A percentile compares a stretch with the other conserved stretches of the same genome.
Conservation (phyloP, 2,888 invertebrate species). For the Nemotelus pantherinus region DNA sequence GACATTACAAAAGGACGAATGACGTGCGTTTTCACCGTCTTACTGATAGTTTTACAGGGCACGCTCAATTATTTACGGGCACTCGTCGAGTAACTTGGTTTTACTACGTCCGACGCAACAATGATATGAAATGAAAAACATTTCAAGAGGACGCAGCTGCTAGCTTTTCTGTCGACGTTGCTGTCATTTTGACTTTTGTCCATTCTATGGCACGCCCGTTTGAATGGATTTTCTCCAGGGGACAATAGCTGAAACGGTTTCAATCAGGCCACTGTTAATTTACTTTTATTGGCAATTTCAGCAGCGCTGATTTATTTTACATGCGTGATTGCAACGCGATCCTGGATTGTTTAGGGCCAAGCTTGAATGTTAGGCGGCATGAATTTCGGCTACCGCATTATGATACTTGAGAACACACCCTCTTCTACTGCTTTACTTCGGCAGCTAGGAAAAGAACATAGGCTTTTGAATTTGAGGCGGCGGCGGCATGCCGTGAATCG, state of each 20-base stretch:
- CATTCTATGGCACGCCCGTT: conserved; percentile 25
- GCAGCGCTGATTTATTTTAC: not conserved
- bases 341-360: not conserved
- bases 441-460: conserved; percentile 7
- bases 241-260: too few species aligned
- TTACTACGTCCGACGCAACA: too few species aligned
- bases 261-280: too few species aligned
- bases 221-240: not conserved
- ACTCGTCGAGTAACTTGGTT: too few species aligned
- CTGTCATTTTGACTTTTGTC: conserved; percentile 27
- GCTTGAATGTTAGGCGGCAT: not conserved
- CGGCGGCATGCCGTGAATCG: not conserved
- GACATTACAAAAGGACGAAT: too few species aligned
- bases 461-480: conserved; percentile 2
- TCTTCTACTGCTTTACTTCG: conserved; percentile 16
- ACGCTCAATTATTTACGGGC: too few species aligned
- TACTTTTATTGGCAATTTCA: too few species aligned
- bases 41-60: too few species aligned
- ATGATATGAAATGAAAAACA: not conserved
- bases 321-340: not conserved
- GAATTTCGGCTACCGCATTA: not conserved
- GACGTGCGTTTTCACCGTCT: too few species aligned
- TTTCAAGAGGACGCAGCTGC: conserved; percentile 29
- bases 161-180: not conserved
- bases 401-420: conserved; percentile 24